Evolutionary conservation across 2,797 vertebrate species (phyloP).

Genomic region (Labeo calbasu): DNA sequence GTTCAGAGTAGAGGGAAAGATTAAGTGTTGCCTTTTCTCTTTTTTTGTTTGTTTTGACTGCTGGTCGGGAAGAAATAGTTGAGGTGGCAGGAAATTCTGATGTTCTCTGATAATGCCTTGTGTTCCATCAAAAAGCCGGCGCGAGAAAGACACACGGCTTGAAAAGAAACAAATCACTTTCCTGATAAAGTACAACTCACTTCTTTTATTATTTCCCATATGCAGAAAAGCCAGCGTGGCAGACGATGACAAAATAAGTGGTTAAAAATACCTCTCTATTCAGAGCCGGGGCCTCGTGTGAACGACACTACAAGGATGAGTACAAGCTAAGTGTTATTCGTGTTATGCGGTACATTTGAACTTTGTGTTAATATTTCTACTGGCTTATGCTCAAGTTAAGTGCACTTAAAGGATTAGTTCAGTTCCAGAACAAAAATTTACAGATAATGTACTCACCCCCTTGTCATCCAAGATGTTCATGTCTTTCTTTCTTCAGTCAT

Average conservation of each 20-base stretch:
- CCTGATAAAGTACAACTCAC: constrained; percentile 33
- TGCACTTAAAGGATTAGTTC: too few relatives aligned
- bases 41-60: constrained; percentile 54
- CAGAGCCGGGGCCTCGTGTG: neutral
- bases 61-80: constrained; percentile 41
- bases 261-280: constrained; percentile 13
- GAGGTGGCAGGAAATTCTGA: constrained; percentile 48
- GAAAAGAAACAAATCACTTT: constrained; percentile 43
- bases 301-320: constrained; percentile 4
- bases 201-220: constrained; percentile 19
- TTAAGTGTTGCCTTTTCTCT: constrained; percentile 54
- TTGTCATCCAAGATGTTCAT: too few relatives aligned
- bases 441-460: too few relatives aligned
- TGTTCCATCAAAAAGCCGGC: constrained; percentile 27
- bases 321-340: neutral
- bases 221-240: constrained; percentile 5
- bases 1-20: constrained; percentile 60
- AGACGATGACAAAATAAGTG: neutral
- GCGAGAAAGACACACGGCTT: constrained; percentile 2
- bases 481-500: too few relatives aligned
- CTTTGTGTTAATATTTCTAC: too few relatives aligned
- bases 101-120: constrained; percentile 39
- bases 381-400: neutral
- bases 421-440: too few relatives aligned
- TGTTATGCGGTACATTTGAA: neutral